Evolutionary conservation across 2,797 vertebrate genomes (phyloP), one percentile per base, ranked within the genome.

Genomic region (Hyperoplus lanceolatus): DNA sequence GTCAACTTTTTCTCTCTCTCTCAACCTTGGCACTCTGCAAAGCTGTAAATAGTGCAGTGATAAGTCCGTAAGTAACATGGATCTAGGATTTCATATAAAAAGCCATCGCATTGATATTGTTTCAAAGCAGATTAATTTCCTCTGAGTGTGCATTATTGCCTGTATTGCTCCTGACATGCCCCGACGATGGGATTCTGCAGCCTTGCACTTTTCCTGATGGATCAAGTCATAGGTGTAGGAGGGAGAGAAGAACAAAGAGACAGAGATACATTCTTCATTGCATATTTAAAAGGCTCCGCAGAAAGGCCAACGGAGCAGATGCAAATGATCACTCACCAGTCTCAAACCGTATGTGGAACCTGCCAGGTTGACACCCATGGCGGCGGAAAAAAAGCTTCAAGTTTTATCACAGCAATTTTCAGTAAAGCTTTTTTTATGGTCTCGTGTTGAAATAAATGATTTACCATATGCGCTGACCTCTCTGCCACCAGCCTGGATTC

Each of bases 181-280:
- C 10, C 43, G 66, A 78, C 41, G 42, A n/a, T 14, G 21, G 21
- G 21, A 77, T 88, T 87, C 75, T 80, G 83, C 82, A 63, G 57
- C 70, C 77, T 54, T 57, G 83, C 78, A 77, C 65, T 82, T 87
- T 85, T 73, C 59, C 53, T 74, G 82, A 84, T 71, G 54, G 72
- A 68, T 81, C 55, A 76, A 83, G 75, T 87, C 81, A 83, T 75
- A 75, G 61, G n/a, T 29, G 16, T 53, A 43, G 7, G 12, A 76
- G 16, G 21, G 43, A 48, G 68, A 73, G 36, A 58, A 56, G 77
- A 79, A 81, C 61, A 80, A 82, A 82, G 73, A 83, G 39, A 60
- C 53, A 73, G n/a, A 70, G 53, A 73, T 62, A 74, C 66, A 36
- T 66, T 66, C 39, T 75, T 65, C 79, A 79, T 89, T 85, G 80